Base-by-base conservation (phyloP, 1,140 invertebrate species). In the Megathymus violae region DNA sequence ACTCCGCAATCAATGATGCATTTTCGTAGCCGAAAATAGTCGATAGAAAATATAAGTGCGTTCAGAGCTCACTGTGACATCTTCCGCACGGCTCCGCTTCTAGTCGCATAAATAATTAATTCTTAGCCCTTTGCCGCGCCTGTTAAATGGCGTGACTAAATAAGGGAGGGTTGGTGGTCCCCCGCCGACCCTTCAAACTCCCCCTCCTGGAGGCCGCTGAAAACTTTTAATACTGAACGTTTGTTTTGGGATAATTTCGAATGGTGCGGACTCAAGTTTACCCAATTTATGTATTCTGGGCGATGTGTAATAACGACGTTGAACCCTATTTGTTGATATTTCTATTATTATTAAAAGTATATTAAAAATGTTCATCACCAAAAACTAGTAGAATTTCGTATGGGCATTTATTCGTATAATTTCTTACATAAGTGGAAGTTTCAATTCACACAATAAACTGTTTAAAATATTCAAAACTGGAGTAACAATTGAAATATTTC, bases 111-210 rank as follows among this genome's bases (percentile, higher is more conserved):
- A 82, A 88, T 88, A 81, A 84, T 85, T 85, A 82, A 88, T 82
- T 63, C 67, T 69, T 76, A 85, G 82, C 81, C 85, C 81, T 88
- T 85, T 85, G 80, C 76, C 74, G 79, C 74, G 79, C 78, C 72
- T 82, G 82, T 78, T 81, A 82, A 88, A 88, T 83, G 80, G 76
- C 74, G 72, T 84, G 81, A 82, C 82, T 85, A 88, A 88, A 88
- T 84, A 85, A 83, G 82, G 85, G 79, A 68, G 78, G 78, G 76
- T 62, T 69, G 72, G 66, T 64, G 67, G 66, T 62, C 40, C 67
- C 46, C 60, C 63, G 17, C 63, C 71, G 40, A 65, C 67, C 67
- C 73, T 31, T 59, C 36, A 31, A 40, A 25, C 46, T 47, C 62
- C 62, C 46, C 68, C 67, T 38, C 31, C 60, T 70, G 69, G 64